phyloP scores from a whole-genome alignment of 2,888 invertebrate species.

The Dinocampus coccinellae region DNA sequence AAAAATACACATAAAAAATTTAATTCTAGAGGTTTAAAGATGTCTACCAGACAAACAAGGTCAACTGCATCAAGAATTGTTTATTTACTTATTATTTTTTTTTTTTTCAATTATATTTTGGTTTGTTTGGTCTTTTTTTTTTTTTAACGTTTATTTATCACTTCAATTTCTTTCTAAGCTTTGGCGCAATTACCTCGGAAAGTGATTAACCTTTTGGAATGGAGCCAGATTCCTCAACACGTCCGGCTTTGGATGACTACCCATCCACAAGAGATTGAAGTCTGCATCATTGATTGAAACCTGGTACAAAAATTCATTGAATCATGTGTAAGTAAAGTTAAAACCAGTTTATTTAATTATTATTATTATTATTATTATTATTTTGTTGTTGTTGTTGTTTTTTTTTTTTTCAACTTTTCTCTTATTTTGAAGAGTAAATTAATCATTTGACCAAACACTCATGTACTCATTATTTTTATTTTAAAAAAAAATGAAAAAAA shows the following conservation, averaged over 20 bases:
- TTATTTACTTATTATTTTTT: not conserved
- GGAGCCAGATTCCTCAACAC: constrained; percentile 83
- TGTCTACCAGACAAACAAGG: constrained; percentile 13
- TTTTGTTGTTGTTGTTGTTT: too few relatives aligned
- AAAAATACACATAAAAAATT: not conserved
- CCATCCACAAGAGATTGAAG: constrained; percentile 93
- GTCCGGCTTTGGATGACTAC: constrained; percentile 92
- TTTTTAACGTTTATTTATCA: not conserved
- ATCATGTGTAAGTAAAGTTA: not conserved
- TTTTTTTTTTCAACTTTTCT: too few relatives aligned
- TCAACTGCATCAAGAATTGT: not conserved
- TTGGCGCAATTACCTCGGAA: constrained; percentile 78
- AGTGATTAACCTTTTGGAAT: constrained; percentile 97
- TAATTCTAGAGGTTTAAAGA: not conserved
- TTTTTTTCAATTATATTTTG: too few relatives aligned
- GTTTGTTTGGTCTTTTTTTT: too few relatives aligned
- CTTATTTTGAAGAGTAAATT: not conserved
- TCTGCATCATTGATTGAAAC: constrained; percentile 79
- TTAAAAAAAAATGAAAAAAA: too few relatives aligned
- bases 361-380: not conserved
- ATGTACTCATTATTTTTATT: not conserved
- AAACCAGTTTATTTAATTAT: constrained; percentile 8
- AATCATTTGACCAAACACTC: not conserved
- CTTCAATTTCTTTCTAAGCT: constrained; percentile 18
- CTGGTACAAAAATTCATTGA: constrained; percentile 55